Base-by-base conservation (phyloP, 2,888 invertebrate species). In the Sinopyrophorus schimmeli region DNA sequence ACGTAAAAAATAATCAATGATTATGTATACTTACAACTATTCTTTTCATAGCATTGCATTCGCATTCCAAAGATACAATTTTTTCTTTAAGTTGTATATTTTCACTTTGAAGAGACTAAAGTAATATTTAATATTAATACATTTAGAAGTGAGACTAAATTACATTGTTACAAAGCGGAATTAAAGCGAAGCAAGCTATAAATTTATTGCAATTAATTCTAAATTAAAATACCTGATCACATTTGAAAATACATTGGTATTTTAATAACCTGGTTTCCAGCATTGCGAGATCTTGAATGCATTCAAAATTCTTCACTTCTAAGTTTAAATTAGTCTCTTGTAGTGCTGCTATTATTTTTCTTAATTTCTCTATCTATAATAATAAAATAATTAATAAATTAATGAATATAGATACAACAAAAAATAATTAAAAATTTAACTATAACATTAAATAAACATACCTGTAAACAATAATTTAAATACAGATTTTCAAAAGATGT, bases 271-370 rank as follows among this genome's bases (percentile, higher is more conserved):
- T 66, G 23, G 59, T 54, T 51, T 73, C 72, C 41, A 71, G 57
- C 31, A 66, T 56, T 20, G 65, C 63, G 6, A 70, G 51, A 54
- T 74, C 73, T 54, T 73, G 72, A 6, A 69, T 49, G 34, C 59
- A 64, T 39, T 66, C 62, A 44, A 70, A 70, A 42, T 71, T 67
- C 12, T 67, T 67, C n/a, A 71, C 60, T 63, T 73, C 73, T 18
- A 73, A 52, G 23, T 63, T 59, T 21, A 71, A 65, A 57, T 68
- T 71, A 14, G 65, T 48, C 30, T 74, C 71, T 57, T 67, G 62
- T 18, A 74, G 47, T 27, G 54, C 47, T 20, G 63, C 58, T 4
- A 47, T 11, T 17, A 41, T 21, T 2, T 15, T 3, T 16, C 17
- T 34, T 5, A 47, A 3, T 5, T 34, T 20, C 7, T 15, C 27